Percentiles rank a stretch among this genome's conserved stretches.
phyloP scores from a whole-genome alignment of 2,888 invertebrate species.

The Phragmatobia fuliginosa region DNA sequence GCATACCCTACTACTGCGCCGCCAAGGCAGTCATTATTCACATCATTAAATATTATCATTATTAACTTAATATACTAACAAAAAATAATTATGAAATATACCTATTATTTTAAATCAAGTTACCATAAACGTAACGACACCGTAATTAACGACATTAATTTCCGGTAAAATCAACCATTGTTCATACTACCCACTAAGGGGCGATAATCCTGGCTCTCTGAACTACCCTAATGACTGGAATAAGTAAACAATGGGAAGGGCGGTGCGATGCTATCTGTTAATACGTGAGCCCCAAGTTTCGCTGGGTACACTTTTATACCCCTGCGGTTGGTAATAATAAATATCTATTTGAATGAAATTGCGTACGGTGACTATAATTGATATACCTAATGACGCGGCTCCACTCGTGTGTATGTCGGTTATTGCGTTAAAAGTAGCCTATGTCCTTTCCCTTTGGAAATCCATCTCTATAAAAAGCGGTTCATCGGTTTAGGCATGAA shows the following conservation, averaged over 20 bases:
- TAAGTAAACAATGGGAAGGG: conserved; percentile 56
- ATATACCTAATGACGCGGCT: too few relatives aligned
- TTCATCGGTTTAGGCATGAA: too few relatives aligned
- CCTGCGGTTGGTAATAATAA: background rate
- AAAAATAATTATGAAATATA: background rate
- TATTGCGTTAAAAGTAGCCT: too few relatives aligned
- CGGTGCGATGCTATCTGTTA: conserved; percentile 22
- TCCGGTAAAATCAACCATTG: conserved; percentile 21
- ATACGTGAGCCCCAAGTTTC: conserved; percentile 1
- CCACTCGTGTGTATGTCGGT: too few relatives aligned
- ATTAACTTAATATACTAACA: background rate
- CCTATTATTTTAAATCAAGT: background rate
- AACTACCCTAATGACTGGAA: conserved; percentile 49
- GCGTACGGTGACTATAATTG: background rate
- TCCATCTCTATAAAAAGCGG: too few relatives aligned
- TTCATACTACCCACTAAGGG: conserved; percentile 25
- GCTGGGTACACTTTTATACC: background rate
- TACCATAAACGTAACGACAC: conserved; percentile 8
- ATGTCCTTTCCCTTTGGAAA: too few relatives aligned
- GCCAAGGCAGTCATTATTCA: too few relatives aligned
- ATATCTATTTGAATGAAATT: background rate
- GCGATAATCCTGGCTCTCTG: conserved; percentile 39
- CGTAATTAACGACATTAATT: conserved; percentile 22
- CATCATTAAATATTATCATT: too few relatives aligned
- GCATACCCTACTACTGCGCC: too few relatives aligned